Evolutionary conservation across 2,797 vertebrate genomes (phyloP), one percentile per base, ranked within the genome.

Genomic region (Rhyacichthys aspro): DNA sequence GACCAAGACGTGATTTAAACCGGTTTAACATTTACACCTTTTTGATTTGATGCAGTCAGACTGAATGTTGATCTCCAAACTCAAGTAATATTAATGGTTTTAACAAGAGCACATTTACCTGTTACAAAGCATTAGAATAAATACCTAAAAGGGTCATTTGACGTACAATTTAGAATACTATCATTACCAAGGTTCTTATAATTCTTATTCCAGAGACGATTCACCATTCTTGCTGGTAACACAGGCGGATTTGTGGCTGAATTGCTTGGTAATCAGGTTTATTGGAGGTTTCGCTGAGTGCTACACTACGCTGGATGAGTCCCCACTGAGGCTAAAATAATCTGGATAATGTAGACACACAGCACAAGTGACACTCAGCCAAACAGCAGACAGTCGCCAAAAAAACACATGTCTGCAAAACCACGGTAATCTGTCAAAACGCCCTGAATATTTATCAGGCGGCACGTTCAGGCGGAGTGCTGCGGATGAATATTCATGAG

Each of bases 371-470:
- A 69, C 61, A 63, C 1, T 52, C 60, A 77, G 61, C 59, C 61
- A 49, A 69, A 44, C 55, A 33, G 23, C 43, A 63, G 61, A 76
- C 45, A 55, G 55, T 58, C 48, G 8, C n/a, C 32, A 9, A 44
- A 34, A 61, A 75, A 76, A 74, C 6, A 54, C 64, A 69, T 43
- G 60, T 62, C 67, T 76, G 71, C 59, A 75, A 65, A 81, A 81
- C 63, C 63, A 71, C 34, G 67, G 58, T 63, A 67, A 84, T 78
- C 72, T 68, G 70, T 84, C 73, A 59, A 64, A 65, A 63, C 71
- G 46, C 15, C 32, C 41, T 87, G 82, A 87, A 88, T 88, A 90
- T 88, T 84, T 69, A 88, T 86, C 11, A 62, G 17, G 23, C 16
- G 47, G 64, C 36, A 50, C 8, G 62, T 72, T 73, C 45, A 23